Evolutionary conservation across 2,797 vertebrate species (phyloP), one percentile per base, ranked within the genome.

Genomic region (Coregonus ussuriensis): DNA sequence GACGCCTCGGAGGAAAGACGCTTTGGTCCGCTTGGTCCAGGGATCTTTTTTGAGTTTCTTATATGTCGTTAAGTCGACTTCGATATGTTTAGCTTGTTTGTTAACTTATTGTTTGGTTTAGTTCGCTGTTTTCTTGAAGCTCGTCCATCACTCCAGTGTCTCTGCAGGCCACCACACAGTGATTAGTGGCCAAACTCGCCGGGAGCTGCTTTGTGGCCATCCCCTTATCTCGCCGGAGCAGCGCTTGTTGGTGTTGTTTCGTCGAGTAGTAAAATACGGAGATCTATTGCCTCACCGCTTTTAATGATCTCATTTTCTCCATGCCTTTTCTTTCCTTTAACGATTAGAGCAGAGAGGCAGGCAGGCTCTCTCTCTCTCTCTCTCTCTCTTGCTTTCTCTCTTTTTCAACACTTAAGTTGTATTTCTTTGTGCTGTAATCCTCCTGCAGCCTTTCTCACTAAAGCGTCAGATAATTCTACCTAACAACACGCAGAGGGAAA

Each of bases 271-370:
- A 91, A 89, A 86, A 89, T 85, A 72, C 82, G 76, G 71, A 88
- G 89, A 94, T 93, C 87, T 90, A 91, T 89, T 91, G 83, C 88
- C 81, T 84, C 79, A 77, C 86, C 82, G 82, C 82, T 71, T 89
- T 93, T 92, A 93, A 92, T 88, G 87, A 92, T 93, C 87, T 91
- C 41, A 91, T 91, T 91, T 91, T 83, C 89, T 81, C 82, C 66
- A 13, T 56, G 72, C 71, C 67, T 76, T 77, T 72, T 56, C 33
- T 67, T 70, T 41, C 76, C 16, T 91, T 89, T 89, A 81, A 89
- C 91, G 91, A 88, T 92, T 91, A 92, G 79, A 86, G 74, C 33
- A 13, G 81, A 86, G 84, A 74, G 78, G 82, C 81, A 82, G 81
- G 86, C 77, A 77, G 80, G 74, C 86, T 85, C 78, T 79, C 73